Evolutionary conservation across 1,140 invertebrate genomes (phyloP).

Genomic region (Eriosoma lanigerum): DNA sequence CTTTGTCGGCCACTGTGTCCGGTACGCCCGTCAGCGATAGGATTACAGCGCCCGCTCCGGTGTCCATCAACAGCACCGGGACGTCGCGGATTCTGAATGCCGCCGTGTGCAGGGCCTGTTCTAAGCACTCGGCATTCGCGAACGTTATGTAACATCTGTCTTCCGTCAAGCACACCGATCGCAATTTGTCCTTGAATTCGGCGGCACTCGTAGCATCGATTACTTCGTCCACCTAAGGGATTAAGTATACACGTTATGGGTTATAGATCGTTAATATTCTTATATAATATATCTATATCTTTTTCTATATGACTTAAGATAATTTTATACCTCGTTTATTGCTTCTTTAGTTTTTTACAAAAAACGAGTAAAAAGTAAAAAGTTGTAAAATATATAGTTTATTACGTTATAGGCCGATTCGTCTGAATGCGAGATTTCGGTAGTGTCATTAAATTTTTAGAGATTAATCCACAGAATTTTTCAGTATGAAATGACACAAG

Average conservation of each 20-base stretch:
- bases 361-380: no score
- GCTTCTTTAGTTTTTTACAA: no score
- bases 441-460: no score
- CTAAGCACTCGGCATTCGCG: slow-evolving; percentile 55
- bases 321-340: no score
- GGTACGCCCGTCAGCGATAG: slow-evolving; percentile 58
- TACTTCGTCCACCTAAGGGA: slow-evolving; percentile 57
- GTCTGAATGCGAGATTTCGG: no score
- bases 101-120: slow-evolving; percentile 55
- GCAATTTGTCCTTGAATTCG: slow-evolving; percentile 55
- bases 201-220: slow-evolving; percentile 58
- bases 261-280: no score
- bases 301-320: no score
- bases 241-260: not conserved
- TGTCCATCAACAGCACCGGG: slow-evolving; percentile 57
- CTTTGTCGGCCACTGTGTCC: slow-evolving; percentile 58
- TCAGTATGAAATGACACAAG: no score
- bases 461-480: no score
- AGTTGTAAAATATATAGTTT: no score
- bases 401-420: no score
- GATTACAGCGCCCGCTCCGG: slow-evolving; percentile 57
- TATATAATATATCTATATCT: no score
- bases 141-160: slow-evolving; percentile 57
- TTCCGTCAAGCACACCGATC: slow-evolving; percentile 57
- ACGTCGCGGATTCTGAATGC: slow-evolving; percentile 56